Conservation (phyloP, 2,888 invertebrate genomes). For the Coelopa pilipes region DNA sequence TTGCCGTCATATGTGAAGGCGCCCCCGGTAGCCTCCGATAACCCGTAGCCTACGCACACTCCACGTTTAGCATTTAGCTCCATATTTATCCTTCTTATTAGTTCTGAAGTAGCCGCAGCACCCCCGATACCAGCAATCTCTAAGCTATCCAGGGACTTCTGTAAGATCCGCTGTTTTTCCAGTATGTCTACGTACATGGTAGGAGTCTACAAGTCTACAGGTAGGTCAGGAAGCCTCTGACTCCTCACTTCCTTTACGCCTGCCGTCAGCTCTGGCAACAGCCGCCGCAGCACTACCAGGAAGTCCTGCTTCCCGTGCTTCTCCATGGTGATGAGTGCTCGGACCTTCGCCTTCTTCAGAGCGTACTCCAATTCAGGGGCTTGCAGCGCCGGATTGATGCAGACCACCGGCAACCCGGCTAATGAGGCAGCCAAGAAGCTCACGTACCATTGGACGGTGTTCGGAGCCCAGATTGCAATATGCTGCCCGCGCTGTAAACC, state of each 20-base stretch:
- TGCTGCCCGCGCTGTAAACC: conserved; percentile 78
- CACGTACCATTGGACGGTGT: conserved; percentile 79
- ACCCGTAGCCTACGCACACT: conserved; percentile 64
- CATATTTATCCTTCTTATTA: conserved; percentile 63
- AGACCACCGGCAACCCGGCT: conserved; percentile 77
- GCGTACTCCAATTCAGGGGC: conserved; percentile 76
- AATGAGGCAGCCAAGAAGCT: conserved; percentile 76
- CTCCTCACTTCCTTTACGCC: background rate
- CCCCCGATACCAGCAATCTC: conserved; percentile 75
- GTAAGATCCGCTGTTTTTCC: conserved; percentile 66
- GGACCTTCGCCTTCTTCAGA: conserved; percentile 75
- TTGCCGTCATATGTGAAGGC: conserved; percentile 68
- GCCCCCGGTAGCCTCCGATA: conserved; percentile 70
- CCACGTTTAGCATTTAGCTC: conserved; percentile 47
- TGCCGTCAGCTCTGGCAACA: conserved; percentile 69
- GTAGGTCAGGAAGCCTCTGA: conserved; percentile 24
- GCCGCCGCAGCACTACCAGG: conserved; percentile 70
- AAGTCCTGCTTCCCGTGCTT: conserved; percentile 74
- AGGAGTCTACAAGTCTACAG: conserved; percentile 75
- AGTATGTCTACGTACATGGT: conserved; percentile 85
- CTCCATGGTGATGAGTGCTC: conserved; percentile 73
- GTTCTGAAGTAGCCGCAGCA: conserved; percentile 72
- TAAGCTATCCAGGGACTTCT: conserved; percentile 66
- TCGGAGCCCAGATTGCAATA: conserved; percentile 82
- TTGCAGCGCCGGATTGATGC: conserved; percentile 79